These are phyloP conservation scores for Chalcis sispes DNA, from an alignment of 2,888 invertebrate species.

Conservation along the genomic window DNA sequence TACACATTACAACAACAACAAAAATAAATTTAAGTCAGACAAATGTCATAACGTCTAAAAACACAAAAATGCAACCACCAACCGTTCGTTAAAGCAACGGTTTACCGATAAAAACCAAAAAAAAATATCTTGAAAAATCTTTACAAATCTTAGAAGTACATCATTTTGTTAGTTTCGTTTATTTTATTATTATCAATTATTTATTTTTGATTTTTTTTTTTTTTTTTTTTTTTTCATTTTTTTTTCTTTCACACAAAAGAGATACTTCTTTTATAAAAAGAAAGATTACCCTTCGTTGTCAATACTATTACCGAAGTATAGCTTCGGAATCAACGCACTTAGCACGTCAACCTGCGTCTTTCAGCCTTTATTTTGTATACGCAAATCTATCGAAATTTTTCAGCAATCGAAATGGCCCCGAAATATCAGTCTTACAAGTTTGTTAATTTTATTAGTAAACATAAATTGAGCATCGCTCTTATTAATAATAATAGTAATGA, in stretches of 20 bases:
- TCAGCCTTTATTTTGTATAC: slow-evolving; percentile 42
- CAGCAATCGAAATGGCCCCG: slow-evolving; percentile 69
- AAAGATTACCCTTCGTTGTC: slow-evolving; percentile 47
- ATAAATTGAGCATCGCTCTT: slow-evolving; percentile 65
- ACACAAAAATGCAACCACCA: slow-evolving; percentile 27
- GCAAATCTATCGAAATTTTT: slow-evolving; percentile 39
- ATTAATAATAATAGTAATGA: slow-evolving; percentile 43
- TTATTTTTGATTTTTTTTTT: slow-evolving; percentile 23
- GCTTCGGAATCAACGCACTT: slow-evolving; percentile 27
- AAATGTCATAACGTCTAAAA: slow-evolving; percentile 28
- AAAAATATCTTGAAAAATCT: slow-evolving; percentile 31
- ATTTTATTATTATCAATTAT: slow-evolving; percentile 16
- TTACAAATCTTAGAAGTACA: slow-evolving; percentile 30
- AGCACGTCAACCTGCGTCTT: slow-evolving; percentile 33
- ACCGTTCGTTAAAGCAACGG: slow-evolving; percentile 3
- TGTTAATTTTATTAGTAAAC: slow-evolving; percentile 63
- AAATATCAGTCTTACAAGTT: slow-evolving; percentile 72
- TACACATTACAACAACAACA: slow-evolving; percentile 70
- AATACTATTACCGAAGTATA: slow-evolving; percentile 49
- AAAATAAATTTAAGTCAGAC: slow-evolving; percentile 64
- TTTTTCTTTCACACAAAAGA: slow-evolving; percentile 18
- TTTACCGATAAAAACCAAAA: slow-evolving; percentile 36
- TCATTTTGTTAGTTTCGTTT: slow-evolving; percentile 20
- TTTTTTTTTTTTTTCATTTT: slow-evolving; percentile 11
- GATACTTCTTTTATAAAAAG: slow-evolving; percentile 4